These are phyloP conservation scores for Zelostemma sp. DNA, from an alignment of 1,140 invertebrate species.

Conservation along the genomic window DNA sequence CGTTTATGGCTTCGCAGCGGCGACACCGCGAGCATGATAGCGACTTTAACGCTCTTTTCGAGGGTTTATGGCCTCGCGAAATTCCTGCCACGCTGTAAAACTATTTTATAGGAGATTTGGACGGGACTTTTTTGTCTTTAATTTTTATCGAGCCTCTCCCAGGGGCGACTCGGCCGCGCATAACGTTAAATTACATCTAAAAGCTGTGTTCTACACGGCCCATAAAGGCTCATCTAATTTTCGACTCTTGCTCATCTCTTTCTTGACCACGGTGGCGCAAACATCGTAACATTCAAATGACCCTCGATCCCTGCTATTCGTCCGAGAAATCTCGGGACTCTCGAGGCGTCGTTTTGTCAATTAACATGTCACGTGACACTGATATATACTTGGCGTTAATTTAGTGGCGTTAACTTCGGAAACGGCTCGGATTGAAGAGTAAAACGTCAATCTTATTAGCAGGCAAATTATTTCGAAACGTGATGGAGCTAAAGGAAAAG, in stretches of 20 bases:
- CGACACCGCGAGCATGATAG: conserved; percentile 41
- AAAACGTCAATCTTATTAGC: conserved; percentile 12
- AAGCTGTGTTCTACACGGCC: conserved; percentile 62
- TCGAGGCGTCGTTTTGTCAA: conserved; percentile 10
- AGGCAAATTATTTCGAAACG: background rate
- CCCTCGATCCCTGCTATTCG: background rate
- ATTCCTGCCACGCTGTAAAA: conserved; percentile 64
- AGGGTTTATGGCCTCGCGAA: conserved; percentile 64
- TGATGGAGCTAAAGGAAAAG: too few relatives aligned
- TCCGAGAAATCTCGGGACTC: background rate
- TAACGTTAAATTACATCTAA: conserved; percentile 61
- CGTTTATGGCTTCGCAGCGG: conserved; percentile 35
- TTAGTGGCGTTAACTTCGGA: conserved; percentile 27
- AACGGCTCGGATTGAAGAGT: background rate
- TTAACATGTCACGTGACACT: conserved; percentile 31
- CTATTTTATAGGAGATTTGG: conserved; percentile 66
- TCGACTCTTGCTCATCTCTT: conserved; percentile 40
- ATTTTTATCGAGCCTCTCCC: conserved; percentile 40
- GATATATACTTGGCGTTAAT: conserved; percentile 22
- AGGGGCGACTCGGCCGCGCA: conserved; percentile 40
- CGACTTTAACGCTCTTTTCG: conserved; percentile 32
- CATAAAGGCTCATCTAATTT: conserved; percentile 54
- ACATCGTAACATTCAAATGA: conserved; percentile 6
- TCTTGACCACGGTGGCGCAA: conserved; percentile 26
- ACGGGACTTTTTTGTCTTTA: conserved; percentile 41